Evolutionary conservation across 2,888 invertebrate species (phyloP).

Genomic region (Malthinus flaveolus): DNA sequence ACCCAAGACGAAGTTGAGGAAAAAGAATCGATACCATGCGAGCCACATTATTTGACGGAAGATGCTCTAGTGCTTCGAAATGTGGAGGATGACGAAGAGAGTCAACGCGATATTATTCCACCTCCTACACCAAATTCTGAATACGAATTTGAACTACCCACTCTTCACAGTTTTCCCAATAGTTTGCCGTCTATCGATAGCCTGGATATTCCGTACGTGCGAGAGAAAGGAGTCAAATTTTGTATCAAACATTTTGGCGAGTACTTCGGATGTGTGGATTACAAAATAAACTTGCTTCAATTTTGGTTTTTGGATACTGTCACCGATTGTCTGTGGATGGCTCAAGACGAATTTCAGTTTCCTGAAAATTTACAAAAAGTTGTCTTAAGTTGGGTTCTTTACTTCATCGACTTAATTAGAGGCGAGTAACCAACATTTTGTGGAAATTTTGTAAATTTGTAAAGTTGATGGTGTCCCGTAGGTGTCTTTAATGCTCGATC

Average conservation of each 20-base stretch:
- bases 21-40: too few relatives aligned
- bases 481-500: too few relatives aligned
- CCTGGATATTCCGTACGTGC: constrained; percentile 43
- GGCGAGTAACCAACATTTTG: constrained; percentile 31
- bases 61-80: constrained; percentile 6
- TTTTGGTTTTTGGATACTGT: constrained; percentile 54
- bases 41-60: constrained; percentile 9
- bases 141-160: constrained; percentile 25
- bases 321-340: constrained; percentile 51
- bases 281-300: constrained; percentile 45
- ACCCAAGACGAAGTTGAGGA: too few relatives aligned
- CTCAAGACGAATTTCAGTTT: constrained; percentile 51
- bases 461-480: too few relatives aligned
- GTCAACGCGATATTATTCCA: constrained; percentile 31
- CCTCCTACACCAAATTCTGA: constrained; percentile 40
- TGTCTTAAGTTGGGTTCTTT: constrained; percentile 49
- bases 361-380: constrained; percentile 45
- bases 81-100: neutral
- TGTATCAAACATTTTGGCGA: constrained; percentile 43
- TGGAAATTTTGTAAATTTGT: too few relatives aligned
- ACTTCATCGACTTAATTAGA: constrained; percentile 47
- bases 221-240: constrained; percentile 45
- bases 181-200: constrained; percentile 36
- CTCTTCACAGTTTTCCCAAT: constrained; percentile 22
- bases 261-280: constrained; percentile 44